Evolutionary conservation across 1,140 invertebrate species (phyloP).

Genomic region (Ceratosolen solmsi): DNA sequence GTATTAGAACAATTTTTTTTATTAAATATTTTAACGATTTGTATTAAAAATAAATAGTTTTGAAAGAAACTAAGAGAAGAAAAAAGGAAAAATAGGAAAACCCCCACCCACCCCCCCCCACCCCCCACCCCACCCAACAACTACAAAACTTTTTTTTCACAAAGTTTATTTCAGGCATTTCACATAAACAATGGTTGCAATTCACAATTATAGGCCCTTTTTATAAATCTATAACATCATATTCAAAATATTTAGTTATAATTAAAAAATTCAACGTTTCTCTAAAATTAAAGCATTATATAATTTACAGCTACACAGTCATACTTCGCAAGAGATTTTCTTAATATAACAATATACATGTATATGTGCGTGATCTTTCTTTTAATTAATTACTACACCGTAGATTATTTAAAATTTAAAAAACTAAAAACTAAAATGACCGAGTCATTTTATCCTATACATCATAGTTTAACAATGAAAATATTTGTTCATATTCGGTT

Average conservation of each 20-base stretch:
- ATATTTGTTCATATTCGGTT: constrained; percentile 44
- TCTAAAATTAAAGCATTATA: constrained; percentile 49
- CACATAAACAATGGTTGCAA: constrained; percentile 47
- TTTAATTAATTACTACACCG: constrained; percentile 27
- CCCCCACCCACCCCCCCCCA: no score
- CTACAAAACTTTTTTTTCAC: constrained; percentile 25
- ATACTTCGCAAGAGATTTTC: constrained; percentile 44
- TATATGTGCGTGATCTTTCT: constrained; percentile 33
- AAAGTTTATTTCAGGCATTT: constrained; percentile 48
- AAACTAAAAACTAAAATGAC: constrained; percentile 52
- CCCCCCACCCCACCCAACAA: no score
- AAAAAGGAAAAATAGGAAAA: no score
- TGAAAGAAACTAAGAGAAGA: no score
- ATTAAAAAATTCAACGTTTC: constrained; percentile 50
- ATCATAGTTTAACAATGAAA: constrained; percentile 48
- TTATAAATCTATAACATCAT: constrained; percentile 50
- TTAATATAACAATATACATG: constrained; percentile 46
- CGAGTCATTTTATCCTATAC: constrained; percentile 51
- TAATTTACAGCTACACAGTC: constrained; percentile 49
- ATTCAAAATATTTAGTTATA: constrained; percentile 51
- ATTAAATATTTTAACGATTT: no score
- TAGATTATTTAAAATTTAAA: constrained; percentile 51
- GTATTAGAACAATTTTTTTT: no score
- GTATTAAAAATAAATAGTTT: no score
- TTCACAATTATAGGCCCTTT: constrained; percentile 49